Base-by-base conservation (phyloP, 2,888 invertebrate species). In the Kuschelorhynchus macadamiae region DNA sequence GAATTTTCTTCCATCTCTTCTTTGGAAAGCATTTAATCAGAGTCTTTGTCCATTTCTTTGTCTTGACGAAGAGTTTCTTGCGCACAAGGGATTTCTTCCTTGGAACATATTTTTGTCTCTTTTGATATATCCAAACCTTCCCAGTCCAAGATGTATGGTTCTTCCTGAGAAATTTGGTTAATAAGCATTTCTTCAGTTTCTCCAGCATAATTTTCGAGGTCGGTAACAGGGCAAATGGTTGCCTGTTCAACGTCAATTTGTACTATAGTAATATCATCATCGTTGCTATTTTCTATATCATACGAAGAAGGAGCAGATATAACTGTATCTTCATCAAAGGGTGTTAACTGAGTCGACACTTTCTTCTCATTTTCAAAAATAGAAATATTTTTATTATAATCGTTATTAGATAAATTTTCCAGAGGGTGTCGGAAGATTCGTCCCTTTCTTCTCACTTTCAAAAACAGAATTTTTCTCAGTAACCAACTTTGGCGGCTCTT, bases 1-100 rank as follows among this genome's bases (percentile, higher is more conserved):
- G 32, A 47, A 8, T 59, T 47, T 59, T 49, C 49, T 49, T 49
- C 49, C 59, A 49, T 49, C 49, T 59, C 59, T 25, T 25, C 25
- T 59, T 47, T 47, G 12, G 59, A 49, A 49, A 49, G 32, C 47
- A 59, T 59, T 32, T 47, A 59, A 59, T 47, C 59, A 49, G 59
- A 33, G 25, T 59, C 59, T 47, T 47, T 2, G 42, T 55, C 30
- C 42, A 36, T 55, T 55, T 55, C 42, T 55, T 39, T 30, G 42
- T 41, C 21, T 55, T 55, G 56, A 39, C 21, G n/a, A 16, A 41
- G 20, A 18, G 18, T 41, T 55, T 41, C 12, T 55, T 55, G 56
- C 42, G 20, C 41, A 41, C 25, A 25, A 25, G 46, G 36, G 12
- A 30, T 49, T 59, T 47, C 20, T 12, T 44, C 18, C 30, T 49